phyloP scores from a whole-genome alignment of 2,113 vertebrate species.

The Thinocorus orbignyianus region DNA sequence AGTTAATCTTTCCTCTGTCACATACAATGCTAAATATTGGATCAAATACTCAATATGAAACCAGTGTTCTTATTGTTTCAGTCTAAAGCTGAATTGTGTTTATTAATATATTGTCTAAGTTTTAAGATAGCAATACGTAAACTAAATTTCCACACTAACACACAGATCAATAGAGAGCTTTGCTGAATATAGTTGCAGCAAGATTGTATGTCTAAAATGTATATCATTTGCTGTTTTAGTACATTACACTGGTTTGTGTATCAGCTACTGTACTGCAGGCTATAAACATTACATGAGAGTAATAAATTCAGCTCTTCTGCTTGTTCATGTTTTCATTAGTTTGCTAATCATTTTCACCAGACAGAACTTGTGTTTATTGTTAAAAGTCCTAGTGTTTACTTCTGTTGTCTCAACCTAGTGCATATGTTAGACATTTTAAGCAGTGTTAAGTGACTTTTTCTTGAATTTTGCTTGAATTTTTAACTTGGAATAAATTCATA shows the following conservation, averaged over 20 bases:
- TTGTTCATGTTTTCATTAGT: background rate
- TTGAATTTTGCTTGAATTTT: background rate
- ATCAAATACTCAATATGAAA: background rate
- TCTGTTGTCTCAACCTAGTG: background rate
- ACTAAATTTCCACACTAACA: background rate
- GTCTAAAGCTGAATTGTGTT: background rate
- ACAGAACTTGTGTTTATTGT: background rate
- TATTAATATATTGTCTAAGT: background rate
- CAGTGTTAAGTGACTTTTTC: background rate
- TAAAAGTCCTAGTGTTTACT: background rate
- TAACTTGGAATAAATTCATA: background rate
- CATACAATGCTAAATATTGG: background rate
- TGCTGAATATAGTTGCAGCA: background rate
- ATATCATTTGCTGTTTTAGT: background rate
- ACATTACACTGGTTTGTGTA: background rate
- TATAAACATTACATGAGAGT: rapidly evolving
- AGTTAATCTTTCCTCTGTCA: background rate
- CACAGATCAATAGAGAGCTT: background rate
- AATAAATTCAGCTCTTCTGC: background rate
- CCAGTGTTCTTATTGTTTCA: background rate
- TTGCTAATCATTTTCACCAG: background rate
- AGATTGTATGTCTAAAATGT: background rate
- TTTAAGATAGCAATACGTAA: background rate
- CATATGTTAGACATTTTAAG: background rate
- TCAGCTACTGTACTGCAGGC: background rate